Evolutionary conservation across 2,797 vertebrate species (phyloP).

Genomic region (Lagodon rhomboides): DNA sequence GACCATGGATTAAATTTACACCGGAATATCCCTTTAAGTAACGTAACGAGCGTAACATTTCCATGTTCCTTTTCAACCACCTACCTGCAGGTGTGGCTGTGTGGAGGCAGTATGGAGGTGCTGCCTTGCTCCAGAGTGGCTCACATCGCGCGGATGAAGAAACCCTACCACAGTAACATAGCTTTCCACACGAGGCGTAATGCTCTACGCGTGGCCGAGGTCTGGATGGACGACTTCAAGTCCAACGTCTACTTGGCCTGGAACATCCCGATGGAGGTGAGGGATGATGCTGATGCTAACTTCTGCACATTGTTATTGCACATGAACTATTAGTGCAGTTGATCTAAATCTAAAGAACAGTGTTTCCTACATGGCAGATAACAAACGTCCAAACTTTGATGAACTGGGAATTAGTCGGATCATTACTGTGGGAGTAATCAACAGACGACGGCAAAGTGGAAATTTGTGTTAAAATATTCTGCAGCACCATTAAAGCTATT

Average conservation of each 20-base stretch:
- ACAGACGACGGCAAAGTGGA: background rate
- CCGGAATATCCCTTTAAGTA: too few species aligned
- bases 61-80: background rate
- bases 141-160: constrained; percentile 96
- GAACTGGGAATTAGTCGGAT: background rate
- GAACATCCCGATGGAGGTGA: constrained; percentile 96
- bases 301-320: background rate
- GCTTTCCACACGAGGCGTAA: constrained; percentile 95
- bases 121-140: constrained; percentile 97
- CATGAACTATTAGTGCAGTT: background rate
- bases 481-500: background rate
- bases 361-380: too few species aligned
- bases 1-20: too few species aligned
- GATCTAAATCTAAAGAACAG: background rate
- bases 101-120: constrained; percentile 98
- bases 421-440: background rate
- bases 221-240: constrained; percentile 98
- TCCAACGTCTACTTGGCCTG: constrained; percentile 97
- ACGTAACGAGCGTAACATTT: too few species aligned
- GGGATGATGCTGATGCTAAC: background rate
- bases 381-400: background rate
- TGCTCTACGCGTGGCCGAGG: constrained; percentile 94
- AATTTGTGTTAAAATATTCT: background rate
- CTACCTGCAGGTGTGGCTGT: constrained; percentile 93
- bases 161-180: constrained; percentile 97